Evolutionary conservation across 2,113 vertebrate genomes (phyloP), one percentile per base, ranked within the genome.

Genomic region (Pipa parva): DNA sequence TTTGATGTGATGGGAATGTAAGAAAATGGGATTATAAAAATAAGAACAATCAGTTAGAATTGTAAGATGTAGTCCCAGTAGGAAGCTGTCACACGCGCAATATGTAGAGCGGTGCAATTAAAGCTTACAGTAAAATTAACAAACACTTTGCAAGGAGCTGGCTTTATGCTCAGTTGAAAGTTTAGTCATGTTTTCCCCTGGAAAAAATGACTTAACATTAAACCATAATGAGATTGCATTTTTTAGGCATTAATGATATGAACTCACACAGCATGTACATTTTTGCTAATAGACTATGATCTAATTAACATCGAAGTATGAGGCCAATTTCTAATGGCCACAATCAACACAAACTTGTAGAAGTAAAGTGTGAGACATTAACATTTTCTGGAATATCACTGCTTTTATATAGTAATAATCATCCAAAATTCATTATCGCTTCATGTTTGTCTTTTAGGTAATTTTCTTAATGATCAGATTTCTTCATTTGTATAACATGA

Each of bases 211-310:
- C 66, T 70, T 42, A 61, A 70, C 58, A 45, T 70, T 45, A 25
- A 57, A 56, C 25, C 29, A 12, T 48, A 26, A 56, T 20, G 54
- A 39, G 31, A 27, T 54, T 70, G 66, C 66, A 70, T 70, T 70
- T 70, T 70, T 70, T 70, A 70, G 39, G 58, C 66, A 70, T 70
- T 70, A 70, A 70, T 70, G 66, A 70, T 61, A 70, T 54, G 54
- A 70, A 70, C 66, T 70, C 52, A 54, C 66, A 42, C 66, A 70
- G 66, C 48, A 45, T 61, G 66, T 70, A 61, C 66, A 70, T 70
- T 70, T 50, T 37, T 58, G 39, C 66, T 70, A 70, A 70, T 70
- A 61, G 66, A 70, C 66, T 70, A 27, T 61, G 48, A 61, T 60
- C 66, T 70, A 70, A 70, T 70, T 70, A 70, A 70, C 66, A 70